Base-by-base conservation (phyloP, 2,888 invertebrate species). In the Electrophaes corylata region DNA sequence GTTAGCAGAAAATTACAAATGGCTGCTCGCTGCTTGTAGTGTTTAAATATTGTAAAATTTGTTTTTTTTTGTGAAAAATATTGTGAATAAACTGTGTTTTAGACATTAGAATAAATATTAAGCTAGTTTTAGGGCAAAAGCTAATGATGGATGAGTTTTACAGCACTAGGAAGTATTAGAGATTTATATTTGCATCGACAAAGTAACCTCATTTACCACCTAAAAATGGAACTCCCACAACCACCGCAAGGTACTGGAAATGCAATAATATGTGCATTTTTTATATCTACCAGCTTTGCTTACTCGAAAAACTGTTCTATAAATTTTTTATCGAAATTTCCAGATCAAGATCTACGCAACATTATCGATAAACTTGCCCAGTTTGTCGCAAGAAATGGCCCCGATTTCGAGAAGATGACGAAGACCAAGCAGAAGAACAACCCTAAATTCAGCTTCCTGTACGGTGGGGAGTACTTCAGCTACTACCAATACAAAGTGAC, bases 401-500 rank as follows among this genome's bases (percentile, higher is more conserved):
- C 98, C n/a, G 99, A 99, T 84, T 99, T 99, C 91, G 99, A 99
- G 92, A 96, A 97, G 91, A 99, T 99, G 96, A 99, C 99, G 61
- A 99, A 99, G 93, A 97, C 97, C 81, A 99, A 99, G 91, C 99
- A 99, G 90, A 97, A 98, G 88, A 98, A 97, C 82, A 99, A 99
- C 89, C 98, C 98, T 3, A 98, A 98, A 86, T 99, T 99, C 92
- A 95, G 96, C 76, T 99, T 99, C 92, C 93, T 99, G 61, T 99
- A 98, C 91, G 98, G 98, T 68, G 99, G 99, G 55, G 98, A 98
- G 79, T 95, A 95, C 91, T 98, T 96, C 91, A 97, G 96, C 86
- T 99, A 99, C 90, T 99, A 99, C 91, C 98, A 98, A 87, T 98
- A 96, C 88, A 96, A 97, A 94, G 98, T 99, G 75, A 96, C 96